Evolutionary conservation across 2,888 invertebrate genomes (phyloP).

Genomic region (Acanthococcus lagerstroemiae): DNA sequence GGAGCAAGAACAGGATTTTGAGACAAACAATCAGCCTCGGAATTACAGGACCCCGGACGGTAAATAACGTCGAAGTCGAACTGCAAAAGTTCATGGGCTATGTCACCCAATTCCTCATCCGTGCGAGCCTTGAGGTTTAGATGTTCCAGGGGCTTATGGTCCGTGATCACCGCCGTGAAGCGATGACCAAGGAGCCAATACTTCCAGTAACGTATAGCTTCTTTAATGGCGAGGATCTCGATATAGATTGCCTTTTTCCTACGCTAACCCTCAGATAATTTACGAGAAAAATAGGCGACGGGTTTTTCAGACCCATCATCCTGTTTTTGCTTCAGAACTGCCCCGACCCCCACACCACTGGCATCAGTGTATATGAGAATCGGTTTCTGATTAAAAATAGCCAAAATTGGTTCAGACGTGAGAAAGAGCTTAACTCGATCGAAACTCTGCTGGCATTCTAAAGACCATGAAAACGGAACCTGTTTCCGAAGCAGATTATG

Average conservation of each 20-base stretch:
- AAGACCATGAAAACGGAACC: slow-evolving; percentile 32
- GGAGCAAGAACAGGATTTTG: slow-evolving; percentile 34
- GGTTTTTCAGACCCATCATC: slow-evolving; percentile 23
- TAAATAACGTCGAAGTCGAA: slow-evolving; percentile 35
- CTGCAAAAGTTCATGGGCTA: slow-evolving; percentile 35
- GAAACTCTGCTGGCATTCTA: slow-evolving; percentile 33
- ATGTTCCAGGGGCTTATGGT: slow-evolving; percentile 34
- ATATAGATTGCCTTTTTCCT: slow-evolving; percentile 30
- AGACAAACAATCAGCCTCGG: slow-evolving; percentile 35
- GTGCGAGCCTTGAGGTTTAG: slow-evolving; percentile 34
- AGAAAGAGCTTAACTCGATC: slow-evolving; percentile 21
- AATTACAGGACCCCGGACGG: slow-evolving; percentile 34
- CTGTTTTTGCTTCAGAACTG: background rate
- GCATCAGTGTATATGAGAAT: slow-evolving; percentile 36
- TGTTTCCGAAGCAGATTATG: slow-evolving; percentile 32
- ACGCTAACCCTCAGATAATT: slow-evolving; percentile 34
- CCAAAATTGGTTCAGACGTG: slow-evolving; percentile 32
- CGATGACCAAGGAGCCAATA: slow-evolving; percentile 26
- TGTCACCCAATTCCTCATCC: slow-evolving; percentile 35
- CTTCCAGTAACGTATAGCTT: slow-evolving; percentile 32
- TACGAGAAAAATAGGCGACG: slow-evolving; percentile 36
- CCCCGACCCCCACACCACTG: slow-evolving; percentile 32
- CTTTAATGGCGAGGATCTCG: slow-evolving; percentile 28
- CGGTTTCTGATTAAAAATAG: slow-evolving; percentile 34
- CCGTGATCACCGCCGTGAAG: slow-evolving; percentile 22